phyloP scores from a whole-genome alignment of 1,140 invertebrate genomes.

The Choristoneura fumiferana region DNA sequence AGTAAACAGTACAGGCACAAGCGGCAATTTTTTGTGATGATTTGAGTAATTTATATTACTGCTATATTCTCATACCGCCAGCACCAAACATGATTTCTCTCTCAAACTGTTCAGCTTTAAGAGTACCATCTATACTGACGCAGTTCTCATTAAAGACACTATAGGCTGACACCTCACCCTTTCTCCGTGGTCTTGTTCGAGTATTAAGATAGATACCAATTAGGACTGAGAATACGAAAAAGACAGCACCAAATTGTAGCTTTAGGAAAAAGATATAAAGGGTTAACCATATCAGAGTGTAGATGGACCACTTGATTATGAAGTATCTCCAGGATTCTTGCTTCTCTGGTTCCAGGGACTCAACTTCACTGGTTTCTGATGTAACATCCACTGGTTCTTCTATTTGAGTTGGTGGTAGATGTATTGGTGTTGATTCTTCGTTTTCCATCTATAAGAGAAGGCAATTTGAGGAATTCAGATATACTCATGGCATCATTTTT shows the following conservation, averaged over 20 bases:
- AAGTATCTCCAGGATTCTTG: conserved; percentile 57
- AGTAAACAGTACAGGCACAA: too few species aligned
- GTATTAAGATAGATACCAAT: conserved; percentile 92
- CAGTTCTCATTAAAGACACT: conserved; percentile 98
- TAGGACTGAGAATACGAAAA: conserved; percentile 89
- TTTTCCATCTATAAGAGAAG: conserved; percentile 45
- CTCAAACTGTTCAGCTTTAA: conserved; percentile 97
- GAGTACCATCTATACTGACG: conserved; percentile 93
- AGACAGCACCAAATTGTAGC: conserved; percentile 94
- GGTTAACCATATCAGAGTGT: conserved; percentile 55
- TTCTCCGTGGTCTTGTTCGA: conserved; percentile 83
- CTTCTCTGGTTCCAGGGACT: conserved; percentile 44
- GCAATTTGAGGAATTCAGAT: conserved; percentile 1
- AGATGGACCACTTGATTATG: conserved; percentile 55
- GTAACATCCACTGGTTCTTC: conserved; percentile 36
- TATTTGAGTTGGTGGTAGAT: conserved; percentile 23
- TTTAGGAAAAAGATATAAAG: conserved; percentile 78
- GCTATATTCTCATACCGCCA: conserved; percentile 45
- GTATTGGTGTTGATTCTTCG: conserved; percentile 34
- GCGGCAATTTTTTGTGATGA: too few species aligned
- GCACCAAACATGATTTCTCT: conserved; percentile 87
- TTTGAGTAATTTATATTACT: too few species aligned
- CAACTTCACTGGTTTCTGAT: conserved; percentile 52
- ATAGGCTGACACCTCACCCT: conserved; percentile 94
- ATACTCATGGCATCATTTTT: neutral